A percentile compares a stretch with the other conserved stretches of the same genome.
Conservation (phyloP, 1,140 invertebrate genomes). For the Drosophila obscura region DNA sequence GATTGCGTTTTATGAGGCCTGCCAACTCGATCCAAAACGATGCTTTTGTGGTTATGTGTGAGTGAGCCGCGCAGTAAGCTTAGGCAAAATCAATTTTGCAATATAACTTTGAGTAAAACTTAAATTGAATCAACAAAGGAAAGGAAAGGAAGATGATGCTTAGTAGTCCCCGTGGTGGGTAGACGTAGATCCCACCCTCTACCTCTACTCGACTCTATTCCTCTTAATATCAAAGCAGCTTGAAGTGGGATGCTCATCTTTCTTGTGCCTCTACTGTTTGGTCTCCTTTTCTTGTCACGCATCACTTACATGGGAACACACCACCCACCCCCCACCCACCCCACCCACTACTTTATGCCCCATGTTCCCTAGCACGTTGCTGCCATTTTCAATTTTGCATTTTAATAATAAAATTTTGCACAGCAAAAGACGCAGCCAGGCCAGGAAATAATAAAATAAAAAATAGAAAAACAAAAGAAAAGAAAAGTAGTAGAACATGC, state of each 20-base stretch:
- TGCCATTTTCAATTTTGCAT: constrained; percentile 80
- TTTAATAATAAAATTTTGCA: constrained; percentile 82
- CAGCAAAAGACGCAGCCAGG: constrained; percentile 47
- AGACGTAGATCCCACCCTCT: not conserved
- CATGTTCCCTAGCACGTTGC: constrained; percentile 55
- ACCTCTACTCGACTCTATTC: not conserved
- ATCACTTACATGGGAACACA: constrained; percentile 66
- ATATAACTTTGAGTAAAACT: constrained; percentile 58
- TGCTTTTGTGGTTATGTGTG: constrained; percentile 35
- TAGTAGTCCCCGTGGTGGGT: constrained; percentile 19
- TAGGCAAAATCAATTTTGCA: constrained; percentile 62
- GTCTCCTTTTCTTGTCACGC: constrained; percentile 58
- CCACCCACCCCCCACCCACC: not conserved
- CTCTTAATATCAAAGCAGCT: constrained; percentile 69
- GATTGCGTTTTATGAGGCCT: constrained; percentile 38
- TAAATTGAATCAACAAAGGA: constrained; percentile 72
- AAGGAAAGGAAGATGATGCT: constrained; percentile 35
- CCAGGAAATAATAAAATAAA: constrained; percentile 2
- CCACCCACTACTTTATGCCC: constrained; percentile 24
- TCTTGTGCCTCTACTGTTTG: constrained; percentile 14
- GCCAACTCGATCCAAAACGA: not conserved
- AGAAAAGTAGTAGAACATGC: constrained; percentile 18
- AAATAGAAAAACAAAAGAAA: constrained; percentile 15
- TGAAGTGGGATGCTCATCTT: constrained; percentile 39
- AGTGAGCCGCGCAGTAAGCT: constrained; percentile 18